Conservation (phyloP, 2,113 vertebrate species). For the Chascanopsetta lugubris region DNA sequence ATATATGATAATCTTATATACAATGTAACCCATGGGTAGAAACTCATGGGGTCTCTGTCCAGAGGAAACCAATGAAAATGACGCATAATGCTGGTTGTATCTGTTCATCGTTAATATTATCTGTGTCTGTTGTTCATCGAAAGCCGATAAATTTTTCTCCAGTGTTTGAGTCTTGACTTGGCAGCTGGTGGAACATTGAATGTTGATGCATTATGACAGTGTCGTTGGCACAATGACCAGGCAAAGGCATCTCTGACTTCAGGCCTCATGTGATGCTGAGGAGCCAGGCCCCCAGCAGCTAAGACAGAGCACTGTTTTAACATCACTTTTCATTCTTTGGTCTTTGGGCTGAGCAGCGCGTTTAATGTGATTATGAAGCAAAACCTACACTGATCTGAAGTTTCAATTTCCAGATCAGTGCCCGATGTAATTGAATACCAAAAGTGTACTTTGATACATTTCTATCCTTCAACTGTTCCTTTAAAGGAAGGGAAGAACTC, state of each 20-base stretch:
- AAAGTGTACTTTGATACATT: not conserved
- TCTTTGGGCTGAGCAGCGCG: not conserved
- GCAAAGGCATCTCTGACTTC: slow-evolving; percentile 9
- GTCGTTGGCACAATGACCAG: slow-evolving; percentile 25
- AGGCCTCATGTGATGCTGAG: not conserved
- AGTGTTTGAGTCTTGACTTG: slow-evolving; percentile 27
- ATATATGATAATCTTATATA: no score
- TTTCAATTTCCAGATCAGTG: not conserved
- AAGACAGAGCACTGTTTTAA: not conserved
- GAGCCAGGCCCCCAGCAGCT: not conserved
- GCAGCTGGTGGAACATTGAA: slow-evolving; percentile 12
- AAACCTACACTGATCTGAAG: not conserved
- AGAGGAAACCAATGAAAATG: not conserved
- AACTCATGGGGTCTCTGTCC: not conserved
- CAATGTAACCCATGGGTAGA: not conserved
- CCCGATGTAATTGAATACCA: not conserved
- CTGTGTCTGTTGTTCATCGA: not conserved
- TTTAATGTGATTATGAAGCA: not conserved
- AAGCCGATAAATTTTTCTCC: not conserved
- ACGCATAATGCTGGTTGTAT: not conserved
- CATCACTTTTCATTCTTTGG: not conserved
- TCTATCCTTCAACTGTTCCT: slow-evolving; percentile 1
- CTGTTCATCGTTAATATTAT: not conserved
- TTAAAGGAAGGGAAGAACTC: slow-evolving; percentile 24
- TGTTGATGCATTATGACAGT: slow-evolving; percentile 25